Conservation (phyloP, 2,797 vertebrate genomes). For the Paedocypris micromegethes region DNA sequence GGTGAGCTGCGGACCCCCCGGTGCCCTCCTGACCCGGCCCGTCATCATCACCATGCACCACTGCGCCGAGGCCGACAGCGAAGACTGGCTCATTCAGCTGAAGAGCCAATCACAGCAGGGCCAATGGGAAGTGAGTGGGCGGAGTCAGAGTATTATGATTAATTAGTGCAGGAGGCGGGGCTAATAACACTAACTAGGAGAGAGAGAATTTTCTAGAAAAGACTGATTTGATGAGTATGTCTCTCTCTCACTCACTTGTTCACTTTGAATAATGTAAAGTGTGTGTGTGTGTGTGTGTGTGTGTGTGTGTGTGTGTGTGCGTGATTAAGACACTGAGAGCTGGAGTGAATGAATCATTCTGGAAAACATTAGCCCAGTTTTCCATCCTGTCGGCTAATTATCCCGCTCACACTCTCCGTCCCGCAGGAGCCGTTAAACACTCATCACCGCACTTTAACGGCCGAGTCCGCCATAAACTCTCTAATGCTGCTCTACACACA, state of each 20-base stretch:
- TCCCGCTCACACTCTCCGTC: constrained; percentile 52
- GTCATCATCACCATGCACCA: constrained; percentile 94
- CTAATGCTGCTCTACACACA: constrained; percentile 63
- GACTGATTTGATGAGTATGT: neutral
- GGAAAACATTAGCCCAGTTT: constrained; percentile 54
- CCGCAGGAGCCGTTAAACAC: constrained; percentile 62
- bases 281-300: constrained; percentile 7
- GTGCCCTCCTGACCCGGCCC: constrained; percentile 86
- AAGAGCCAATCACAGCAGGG: constrained; percentile 84
- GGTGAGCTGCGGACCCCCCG: constrained; percentile 90
- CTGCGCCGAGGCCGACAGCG: constrained; percentile 83
- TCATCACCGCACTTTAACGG: constrained; percentile 68
- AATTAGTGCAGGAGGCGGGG: too few species aligned
- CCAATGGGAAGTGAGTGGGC: constrained; percentile 87
- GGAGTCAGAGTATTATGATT: neutral
- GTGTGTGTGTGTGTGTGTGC: neutral
- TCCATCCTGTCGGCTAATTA: constrained; percentile 62
- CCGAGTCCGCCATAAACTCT: constrained; percentile 65
- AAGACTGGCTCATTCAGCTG: constrained; percentile 97
- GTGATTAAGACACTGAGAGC: constrained; percentile 39
- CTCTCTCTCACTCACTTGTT: neutral
- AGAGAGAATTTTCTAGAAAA: too few species aligned
- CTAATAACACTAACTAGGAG: too few species aligned
- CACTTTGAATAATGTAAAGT: constrained; percentile 10
- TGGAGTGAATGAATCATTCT: constrained; percentile 50